Base-by-base conservation (phyloP, 2,888 invertebrate genomes). In the Eucera pruinosa region DNA sequence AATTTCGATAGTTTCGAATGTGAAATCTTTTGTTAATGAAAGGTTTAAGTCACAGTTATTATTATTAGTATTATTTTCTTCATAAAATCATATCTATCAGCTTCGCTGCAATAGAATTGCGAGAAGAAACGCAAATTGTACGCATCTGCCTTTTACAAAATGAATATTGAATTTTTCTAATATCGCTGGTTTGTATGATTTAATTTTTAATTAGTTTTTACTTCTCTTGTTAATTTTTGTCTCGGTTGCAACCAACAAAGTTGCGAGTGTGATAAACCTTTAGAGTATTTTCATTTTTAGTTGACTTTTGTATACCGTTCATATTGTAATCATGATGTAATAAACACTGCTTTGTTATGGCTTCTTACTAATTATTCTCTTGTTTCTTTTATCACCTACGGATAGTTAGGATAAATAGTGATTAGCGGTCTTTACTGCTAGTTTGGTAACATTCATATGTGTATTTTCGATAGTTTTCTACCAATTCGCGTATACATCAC, bases 281-380 rank as follows among this genome's bases (percentile, higher is more conserved):
- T 80, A 55, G 55, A 72, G 60, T 78, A 70, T 71, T 80, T 77
- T 78, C 62, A 75, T 41, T 54, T 70, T 66, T 73, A 70, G 69
- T 65, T 69, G 41, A 67, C 45, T 39, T 62, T 71, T 83, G 74
- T 81, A 77, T 11, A 72, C 47, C 50, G 66, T 58, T 62, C 64
- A 71, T 27, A 62, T 84, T 80, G 66, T 82, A 78, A 84, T 58
- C 55, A 61, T 84, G 78, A 60, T 62, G 41, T 60, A 81, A 78
- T 82, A 84, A 84, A 77, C 67, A 54, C 65, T 74, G 61, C 75
- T 62, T 74, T 72, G 25, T 66, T 74, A 54, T 65, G 43, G 64
- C 50, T 70, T 75, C 30, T 67, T 72, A 64, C 36, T 75, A 78
- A 78, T 78, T 72, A 61, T 65, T 65, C 48, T 78, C 27, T 73